These are phyloP conservation scores for Bubo scandiacus DNA, from an alignment of 2,113 vertebrate species.

Conservation along the genomic window DNA sequence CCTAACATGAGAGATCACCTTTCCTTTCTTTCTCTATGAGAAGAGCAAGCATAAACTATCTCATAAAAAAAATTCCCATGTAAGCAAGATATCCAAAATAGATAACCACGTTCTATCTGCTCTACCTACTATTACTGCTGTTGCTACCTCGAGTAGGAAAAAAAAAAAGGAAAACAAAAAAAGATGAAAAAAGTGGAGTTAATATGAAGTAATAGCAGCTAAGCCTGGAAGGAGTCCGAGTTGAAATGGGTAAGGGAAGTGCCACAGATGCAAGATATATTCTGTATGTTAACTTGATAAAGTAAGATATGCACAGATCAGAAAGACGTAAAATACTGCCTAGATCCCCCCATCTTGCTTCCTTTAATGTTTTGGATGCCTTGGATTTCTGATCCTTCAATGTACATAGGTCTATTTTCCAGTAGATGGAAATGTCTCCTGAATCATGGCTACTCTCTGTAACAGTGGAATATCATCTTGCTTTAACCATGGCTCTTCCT, in stretches of 20 bases:
- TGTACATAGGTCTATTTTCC: fast-evolving
- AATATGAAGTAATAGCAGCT: background rate
- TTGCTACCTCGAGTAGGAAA: fast-evolving
- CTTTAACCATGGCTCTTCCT: background rate
- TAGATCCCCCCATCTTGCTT: background rate
- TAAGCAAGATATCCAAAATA: background rate
- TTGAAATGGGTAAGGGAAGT: background rate
- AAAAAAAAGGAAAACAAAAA: fast-evolving
- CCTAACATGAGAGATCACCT: background rate
- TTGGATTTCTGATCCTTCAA: background rate
- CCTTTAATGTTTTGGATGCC: background rate
- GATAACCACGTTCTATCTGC: background rate
- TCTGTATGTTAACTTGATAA: background rate
- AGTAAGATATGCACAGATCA: background rate
- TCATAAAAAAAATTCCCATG: background rate
- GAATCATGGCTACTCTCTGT: background rate
- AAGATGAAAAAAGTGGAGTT: fast-evolving
- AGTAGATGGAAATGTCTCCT: too few species aligned
- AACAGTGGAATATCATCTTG: background rate
- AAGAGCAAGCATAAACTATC: background rate
- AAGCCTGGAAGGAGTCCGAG: background rate
- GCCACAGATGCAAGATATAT: background rate
- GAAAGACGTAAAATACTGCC: background rate
- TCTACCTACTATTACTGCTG: background rate
- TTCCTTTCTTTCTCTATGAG: background rate